Conservation (phyloP, 2,888 invertebrate genomes). For the Alitta virens region DNA sequence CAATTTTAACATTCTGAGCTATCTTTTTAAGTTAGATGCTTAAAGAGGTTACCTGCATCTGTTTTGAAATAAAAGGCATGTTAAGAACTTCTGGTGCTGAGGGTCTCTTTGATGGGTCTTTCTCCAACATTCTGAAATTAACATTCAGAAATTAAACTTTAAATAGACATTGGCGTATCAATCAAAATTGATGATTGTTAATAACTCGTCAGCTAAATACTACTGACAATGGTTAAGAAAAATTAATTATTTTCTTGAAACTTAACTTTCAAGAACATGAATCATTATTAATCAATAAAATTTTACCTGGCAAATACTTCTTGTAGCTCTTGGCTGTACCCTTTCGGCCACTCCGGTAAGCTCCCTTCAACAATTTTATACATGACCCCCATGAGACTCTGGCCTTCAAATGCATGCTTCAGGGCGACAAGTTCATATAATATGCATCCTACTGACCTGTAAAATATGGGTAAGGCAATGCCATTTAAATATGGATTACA, state of each 20-base stretch:
- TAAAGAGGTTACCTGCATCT: conserved; percentile 46
- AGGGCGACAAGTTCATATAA: conserved; percentile 55
- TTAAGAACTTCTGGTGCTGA: conserved; percentile 50
- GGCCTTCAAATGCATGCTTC: conserved; percentile 55
- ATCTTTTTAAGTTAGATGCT: too few relatives aligned
- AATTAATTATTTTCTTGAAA: too few relatives aligned
- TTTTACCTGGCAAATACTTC: conserved; percentile 49
- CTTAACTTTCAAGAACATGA: not conserved
- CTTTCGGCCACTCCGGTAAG: conserved; percentile 47
- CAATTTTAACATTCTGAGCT: too few relatives aligned
- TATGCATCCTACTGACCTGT: conserved; percentile 57
- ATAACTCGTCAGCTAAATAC: too few relatives aligned
- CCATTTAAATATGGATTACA: too few relatives aligned
- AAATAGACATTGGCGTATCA: too few relatives aligned
- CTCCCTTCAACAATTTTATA: conserved; percentile 56
- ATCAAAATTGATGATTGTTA: not conserved
- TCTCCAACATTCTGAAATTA: conserved; percentile 47
- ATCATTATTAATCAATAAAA: not conserved
- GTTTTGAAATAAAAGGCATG: conserved; percentile 43
- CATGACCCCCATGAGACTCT: conserved; percentile 56
- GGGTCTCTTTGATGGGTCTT: conserved; percentile 51
- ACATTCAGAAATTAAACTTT: too few relatives aligned
- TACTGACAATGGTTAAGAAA: too few relatives aligned
- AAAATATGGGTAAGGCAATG: too few relatives aligned
- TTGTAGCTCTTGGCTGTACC: conserved; percentile 49